A percentile compares a stretch with the other conserved stretches of the same genome.
phyloP scores from a whole-genome alignment of 2,888 invertebrate species.

The Aplocera efformata region DNA sequence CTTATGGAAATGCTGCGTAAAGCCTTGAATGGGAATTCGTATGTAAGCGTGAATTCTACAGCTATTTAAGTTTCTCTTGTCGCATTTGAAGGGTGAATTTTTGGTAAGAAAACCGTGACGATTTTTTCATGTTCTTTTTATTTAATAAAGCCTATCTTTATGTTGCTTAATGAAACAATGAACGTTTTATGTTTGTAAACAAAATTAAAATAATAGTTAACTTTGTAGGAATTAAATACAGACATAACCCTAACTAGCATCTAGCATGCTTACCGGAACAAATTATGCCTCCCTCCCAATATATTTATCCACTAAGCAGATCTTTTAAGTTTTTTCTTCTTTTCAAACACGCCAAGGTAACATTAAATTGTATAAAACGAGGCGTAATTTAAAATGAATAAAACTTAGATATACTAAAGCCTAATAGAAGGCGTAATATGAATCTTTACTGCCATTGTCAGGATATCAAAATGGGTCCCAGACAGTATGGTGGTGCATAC shows the following conservation, averaged over 20 bases:
- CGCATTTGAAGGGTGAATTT: constrained; percentile 6
- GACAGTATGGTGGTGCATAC: no score
- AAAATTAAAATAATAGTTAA: no score
- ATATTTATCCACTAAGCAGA: constrained; percentile 39
- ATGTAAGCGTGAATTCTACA: constrained; percentile 13
- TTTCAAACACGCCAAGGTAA: constrained; percentile 51
- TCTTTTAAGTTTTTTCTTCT: constrained; percentile 43
- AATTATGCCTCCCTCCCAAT: constrained; percentile 39
- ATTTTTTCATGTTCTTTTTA: no score
- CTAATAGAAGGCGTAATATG: no score
- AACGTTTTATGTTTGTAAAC: no score
- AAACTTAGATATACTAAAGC: no score
- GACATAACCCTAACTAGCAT: constrained; percentile 13
- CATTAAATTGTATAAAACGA: constrained; percentile 65
- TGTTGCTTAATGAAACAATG: no score
- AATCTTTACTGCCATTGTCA: no score
- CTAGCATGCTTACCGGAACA: constrained; percentile 32
- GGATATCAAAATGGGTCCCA: no score
- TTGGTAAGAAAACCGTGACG: constrained; percentile 1
- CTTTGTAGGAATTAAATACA: no score
- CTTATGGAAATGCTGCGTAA: constrained; percentile 17
- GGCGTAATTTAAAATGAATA: no score
- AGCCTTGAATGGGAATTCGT: constrained; percentile 12
- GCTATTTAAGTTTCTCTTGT: constrained; percentile 2
- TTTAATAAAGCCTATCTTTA: no score